phyloP scores from a whole-genome alignment of 1,140 invertebrate genomes.

The Drosophila paulistorum region DNA sequence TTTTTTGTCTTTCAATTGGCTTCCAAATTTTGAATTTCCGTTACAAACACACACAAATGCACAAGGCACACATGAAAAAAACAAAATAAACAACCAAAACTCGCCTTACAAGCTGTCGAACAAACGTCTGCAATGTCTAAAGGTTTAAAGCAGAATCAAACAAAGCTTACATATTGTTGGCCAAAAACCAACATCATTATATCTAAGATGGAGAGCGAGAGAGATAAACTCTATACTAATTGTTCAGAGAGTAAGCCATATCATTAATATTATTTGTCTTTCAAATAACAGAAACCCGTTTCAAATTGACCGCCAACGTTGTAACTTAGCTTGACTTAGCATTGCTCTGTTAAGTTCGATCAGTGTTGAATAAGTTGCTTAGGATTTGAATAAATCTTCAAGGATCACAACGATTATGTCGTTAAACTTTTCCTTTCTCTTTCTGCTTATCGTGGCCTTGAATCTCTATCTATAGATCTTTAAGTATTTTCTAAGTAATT shows the following conservation, averaged over 20 bases:
- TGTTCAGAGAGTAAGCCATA: neutral
- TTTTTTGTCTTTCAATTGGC: constrained; percentile 24
- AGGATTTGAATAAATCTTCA: neutral
- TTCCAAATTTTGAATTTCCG: constrained; percentile 6
- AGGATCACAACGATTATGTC: neutral
- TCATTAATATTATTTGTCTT: neutral
- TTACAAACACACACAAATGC: constrained; percentile 20
- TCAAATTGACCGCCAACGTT: neutral
- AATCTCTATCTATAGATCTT: no score
- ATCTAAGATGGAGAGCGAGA: neutral
- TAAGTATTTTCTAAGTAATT: no score
- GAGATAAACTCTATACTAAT: neutral
- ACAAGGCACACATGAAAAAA: constrained; percentile 23
- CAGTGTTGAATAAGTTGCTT: neutral
- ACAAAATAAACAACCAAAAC: constrained; percentile 11
- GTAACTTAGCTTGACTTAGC: neutral
- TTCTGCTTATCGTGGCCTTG: no score
- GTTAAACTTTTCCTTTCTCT: no score
- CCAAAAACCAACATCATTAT: neutral
- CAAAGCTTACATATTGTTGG: constrained; percentile 8
- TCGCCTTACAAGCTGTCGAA: constrained; percentile 1
- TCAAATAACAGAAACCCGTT: neutral
- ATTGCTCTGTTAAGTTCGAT: neutral
- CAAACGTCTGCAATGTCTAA: constrained; percentile 9
- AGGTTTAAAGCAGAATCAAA: constrained; percentile 6